Conservation (phyloP, 2,113 vertebrate species). For the Naja naja region DNA sequence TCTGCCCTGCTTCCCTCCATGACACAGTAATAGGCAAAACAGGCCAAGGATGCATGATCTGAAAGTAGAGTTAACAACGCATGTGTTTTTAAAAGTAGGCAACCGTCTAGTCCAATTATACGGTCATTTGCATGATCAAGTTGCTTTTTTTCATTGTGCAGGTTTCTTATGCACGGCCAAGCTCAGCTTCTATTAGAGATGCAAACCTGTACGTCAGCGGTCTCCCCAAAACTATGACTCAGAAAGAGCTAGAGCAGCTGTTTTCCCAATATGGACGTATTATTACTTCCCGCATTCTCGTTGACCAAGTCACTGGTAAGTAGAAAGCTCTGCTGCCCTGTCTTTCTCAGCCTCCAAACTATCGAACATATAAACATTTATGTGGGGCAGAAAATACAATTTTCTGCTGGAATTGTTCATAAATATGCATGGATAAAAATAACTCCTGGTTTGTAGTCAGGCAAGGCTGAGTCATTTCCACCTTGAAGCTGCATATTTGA, state of each 20-base stretch:
- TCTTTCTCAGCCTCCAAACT: constrained; percentile 31
- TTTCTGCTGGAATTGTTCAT: constrained; percentile 77
- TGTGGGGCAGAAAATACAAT: constrained; percentile 72
- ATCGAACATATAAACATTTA: constrained; percentile 67
- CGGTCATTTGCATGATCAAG: neutral
- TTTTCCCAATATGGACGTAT: constrained; percentile 98
- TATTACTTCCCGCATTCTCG: constrained; percentile 97
- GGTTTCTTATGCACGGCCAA: constrained; percentile 96
- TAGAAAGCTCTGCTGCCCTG: constrained; percentile 33
- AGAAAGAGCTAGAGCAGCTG: constrained; percentile 96
- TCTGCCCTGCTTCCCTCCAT: neutral
- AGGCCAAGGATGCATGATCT: neutral
- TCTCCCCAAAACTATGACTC: constrained; percentile 95
- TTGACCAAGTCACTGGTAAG: constrained; percentile 98
- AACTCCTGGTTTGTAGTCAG: constrained; percentile 65
- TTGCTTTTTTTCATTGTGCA: constrained; percentile 20
- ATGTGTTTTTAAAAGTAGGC: neutral
- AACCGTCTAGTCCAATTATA: neutral
- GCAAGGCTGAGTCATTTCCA: constrained; percentile 70
- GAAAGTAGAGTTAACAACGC: neutral
- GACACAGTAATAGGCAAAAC: neutral
- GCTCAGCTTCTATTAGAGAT: constrained; percentile 98
- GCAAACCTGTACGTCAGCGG: constrained; percentile 98
- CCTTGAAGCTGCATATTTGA: constrained; percentile 72
- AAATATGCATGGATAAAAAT: constrained; percentile 81